These are phyloP conservation scores for Andrena bucephala DNA, from an alignment of 2,888 invertebrate species.

Conservation along the genomic window DNA sequence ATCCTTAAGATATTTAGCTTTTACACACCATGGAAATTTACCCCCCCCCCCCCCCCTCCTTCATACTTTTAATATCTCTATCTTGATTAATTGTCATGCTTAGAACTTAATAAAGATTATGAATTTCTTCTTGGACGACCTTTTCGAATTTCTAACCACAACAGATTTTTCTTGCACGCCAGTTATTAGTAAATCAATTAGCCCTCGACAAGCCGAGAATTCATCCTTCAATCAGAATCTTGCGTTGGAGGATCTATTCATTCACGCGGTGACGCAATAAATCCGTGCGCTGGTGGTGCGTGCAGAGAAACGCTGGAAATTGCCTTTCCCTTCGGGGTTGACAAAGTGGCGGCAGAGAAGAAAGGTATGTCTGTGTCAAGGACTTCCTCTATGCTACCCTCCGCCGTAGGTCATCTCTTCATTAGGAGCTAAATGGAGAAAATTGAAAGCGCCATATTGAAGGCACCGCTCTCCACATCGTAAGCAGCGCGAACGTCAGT, in stretches of 20 bases:
- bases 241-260: neutral
- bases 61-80: no score
- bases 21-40: no score
- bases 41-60: no score
- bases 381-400: slow-evolving; percentile 51
- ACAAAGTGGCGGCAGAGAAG: slow-evolving; percentile 46
- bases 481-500: slow-evolving; percentile 49
- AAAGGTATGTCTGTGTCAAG: slow-evolving; percentile 58
- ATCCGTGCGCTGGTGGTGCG: neutral
- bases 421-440: slow-evolving; percentile 78
- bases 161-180: neutral
- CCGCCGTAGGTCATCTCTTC: slow-evolving; percentile 73
- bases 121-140: no score
- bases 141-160: no score
- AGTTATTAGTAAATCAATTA: neutral
- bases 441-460: slow-evolving; percentile 79
- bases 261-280: slow-evolving; percentile 3
- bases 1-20: no score
- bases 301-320: slow-evolving; percentile 42
- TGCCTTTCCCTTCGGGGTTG: slow-evolving; percentile 45
- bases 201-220: neutral
- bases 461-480: slow-evolving; percentile 44
- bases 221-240: slow-evolving; percentile 4
- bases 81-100: no score
- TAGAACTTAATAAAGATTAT: no score